phyloP scores from a whole-genome alignment of 2,797 vertebrate genomes.

The Lemur catta region DNA sequence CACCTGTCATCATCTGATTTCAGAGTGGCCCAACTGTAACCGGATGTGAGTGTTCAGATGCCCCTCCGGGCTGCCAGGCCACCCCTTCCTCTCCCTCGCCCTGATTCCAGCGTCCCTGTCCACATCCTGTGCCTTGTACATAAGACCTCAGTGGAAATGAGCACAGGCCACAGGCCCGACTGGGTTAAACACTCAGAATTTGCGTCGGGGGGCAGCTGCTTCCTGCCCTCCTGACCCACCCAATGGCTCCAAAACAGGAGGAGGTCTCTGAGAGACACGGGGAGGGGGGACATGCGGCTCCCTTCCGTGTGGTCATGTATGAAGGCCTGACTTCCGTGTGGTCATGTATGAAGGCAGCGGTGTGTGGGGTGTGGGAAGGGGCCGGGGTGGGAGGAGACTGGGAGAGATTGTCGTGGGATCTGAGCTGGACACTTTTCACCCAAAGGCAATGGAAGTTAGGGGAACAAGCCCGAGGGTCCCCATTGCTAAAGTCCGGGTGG shows the following conservation, averaged over 20 bases:
- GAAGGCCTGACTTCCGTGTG: too few species aligned
- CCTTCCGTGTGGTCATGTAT: too few species aligned
- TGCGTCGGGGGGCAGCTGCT: background rate
- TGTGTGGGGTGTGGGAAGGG: too few species aligned
- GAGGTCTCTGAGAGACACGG: background rate
- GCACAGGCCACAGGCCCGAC: rapidly evolving
- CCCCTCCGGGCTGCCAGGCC: background rate
- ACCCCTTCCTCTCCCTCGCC: background rate
- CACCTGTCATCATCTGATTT: background rate
- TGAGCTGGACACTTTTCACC: background rate
- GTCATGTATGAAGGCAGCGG: too few species aligned
- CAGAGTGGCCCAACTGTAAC: background rate
- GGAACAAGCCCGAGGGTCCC: background rate
- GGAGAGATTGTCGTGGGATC: rapidly evolving
- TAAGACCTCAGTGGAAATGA: background rate
- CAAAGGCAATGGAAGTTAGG: background rate
- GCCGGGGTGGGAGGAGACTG: too few species aligned
- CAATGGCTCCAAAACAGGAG: background rate
- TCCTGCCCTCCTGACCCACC: rapidly evolving
- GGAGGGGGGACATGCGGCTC: background rate
- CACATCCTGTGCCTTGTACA: background rate
- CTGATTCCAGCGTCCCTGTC: background rate
- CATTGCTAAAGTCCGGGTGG: rapidly evolving
- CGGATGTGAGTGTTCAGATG: background rate
- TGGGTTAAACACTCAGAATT: background rate